Evolutionary conservation across 2,888 invertebrate genomes (phyloP).

Genomic region (Ophion slaviceki): DNA sequence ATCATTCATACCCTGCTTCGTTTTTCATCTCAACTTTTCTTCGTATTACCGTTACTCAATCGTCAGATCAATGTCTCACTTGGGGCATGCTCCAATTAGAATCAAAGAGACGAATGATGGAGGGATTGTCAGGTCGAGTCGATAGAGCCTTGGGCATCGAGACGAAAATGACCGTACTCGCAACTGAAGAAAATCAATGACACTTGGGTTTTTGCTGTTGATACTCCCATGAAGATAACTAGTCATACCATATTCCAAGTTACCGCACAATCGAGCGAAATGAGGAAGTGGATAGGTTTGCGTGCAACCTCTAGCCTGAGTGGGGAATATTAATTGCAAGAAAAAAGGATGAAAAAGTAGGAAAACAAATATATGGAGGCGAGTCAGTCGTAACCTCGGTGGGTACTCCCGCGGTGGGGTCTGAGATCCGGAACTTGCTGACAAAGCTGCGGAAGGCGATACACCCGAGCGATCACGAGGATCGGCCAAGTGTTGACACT

Average conservation of each 20-base stretch:
- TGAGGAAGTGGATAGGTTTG: background rate
- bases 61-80: background rate
- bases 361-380: slow-evolving; percentile 53
- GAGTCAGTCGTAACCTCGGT: slow-evolving; percentile 28
- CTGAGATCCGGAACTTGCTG: slow-evolving; percentile 80
- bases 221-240: too few species aligned
- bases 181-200: too few species aligned
- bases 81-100: background rate
- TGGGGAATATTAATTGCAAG: background rate
- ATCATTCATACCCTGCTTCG: slow-evolving; percentile 6
- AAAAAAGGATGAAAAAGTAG: slow-evolving; percentile 39
- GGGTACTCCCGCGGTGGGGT: slow-evolving; percentile 60
- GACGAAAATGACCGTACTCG: too few species aligned
- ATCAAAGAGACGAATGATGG: background rate
- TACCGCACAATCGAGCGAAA: background rate
- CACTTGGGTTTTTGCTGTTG: too few species aligned
- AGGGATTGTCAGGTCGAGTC: background rate
- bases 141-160: too few species aligned
- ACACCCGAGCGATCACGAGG: slow-evolving; percentile 80
- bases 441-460: slow-evolving; percentile 84
- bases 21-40: background rate
- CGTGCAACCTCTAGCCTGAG: background rate
- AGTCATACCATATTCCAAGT: too few species aligned
- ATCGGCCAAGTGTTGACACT: slow-evolving; percentile 71
- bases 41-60: background rate